phyloP scores from a whole-genome alignment of 2,888 invertebrate genomes.

The Eupithecia dodoneata region DNA sequence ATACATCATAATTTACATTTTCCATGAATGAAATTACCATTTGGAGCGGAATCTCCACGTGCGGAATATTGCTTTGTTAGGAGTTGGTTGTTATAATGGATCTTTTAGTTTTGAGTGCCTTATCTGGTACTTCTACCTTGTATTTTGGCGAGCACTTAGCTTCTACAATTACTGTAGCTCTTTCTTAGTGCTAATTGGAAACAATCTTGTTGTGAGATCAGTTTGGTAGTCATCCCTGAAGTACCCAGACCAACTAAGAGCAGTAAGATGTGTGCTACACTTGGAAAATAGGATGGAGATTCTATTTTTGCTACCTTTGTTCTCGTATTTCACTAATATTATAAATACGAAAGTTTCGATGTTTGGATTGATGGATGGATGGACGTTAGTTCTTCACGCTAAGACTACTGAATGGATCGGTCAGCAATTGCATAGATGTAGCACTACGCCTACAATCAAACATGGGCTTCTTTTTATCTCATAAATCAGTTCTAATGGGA shows the following conservation, averaged over 20 bases:
- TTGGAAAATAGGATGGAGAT: neutral
- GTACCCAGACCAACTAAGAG: neutral
- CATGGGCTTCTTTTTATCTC: no score
- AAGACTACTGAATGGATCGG: no score
- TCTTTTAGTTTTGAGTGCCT: constrained; percentile 4
- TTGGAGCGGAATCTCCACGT: constrained; percentile 29
- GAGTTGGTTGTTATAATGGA: constrained; percentile 30
- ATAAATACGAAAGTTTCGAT: no score
- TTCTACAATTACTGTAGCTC: neutral
- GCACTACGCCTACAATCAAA: no score
- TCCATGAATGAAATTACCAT: constrained; percentile 48
- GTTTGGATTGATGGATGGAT: no score
- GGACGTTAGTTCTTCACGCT: no score
- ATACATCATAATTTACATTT: constrained; percentile 34
- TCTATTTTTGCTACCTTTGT: neutral
- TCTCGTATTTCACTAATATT: neutral
- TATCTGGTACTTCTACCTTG: neutral
- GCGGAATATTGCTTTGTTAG: constrained; percentile 16
- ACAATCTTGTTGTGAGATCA: neutral
- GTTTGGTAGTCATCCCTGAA: neutral
- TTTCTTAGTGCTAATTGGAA: neutral
- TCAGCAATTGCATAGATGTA: no score
- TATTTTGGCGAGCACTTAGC: neutral
- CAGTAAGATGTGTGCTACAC: neutral
- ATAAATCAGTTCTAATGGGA: no score